Conservation (phyloP, 35 echinoderm and acorn worm species). For the Eucidaris tribuloides region DNA sequence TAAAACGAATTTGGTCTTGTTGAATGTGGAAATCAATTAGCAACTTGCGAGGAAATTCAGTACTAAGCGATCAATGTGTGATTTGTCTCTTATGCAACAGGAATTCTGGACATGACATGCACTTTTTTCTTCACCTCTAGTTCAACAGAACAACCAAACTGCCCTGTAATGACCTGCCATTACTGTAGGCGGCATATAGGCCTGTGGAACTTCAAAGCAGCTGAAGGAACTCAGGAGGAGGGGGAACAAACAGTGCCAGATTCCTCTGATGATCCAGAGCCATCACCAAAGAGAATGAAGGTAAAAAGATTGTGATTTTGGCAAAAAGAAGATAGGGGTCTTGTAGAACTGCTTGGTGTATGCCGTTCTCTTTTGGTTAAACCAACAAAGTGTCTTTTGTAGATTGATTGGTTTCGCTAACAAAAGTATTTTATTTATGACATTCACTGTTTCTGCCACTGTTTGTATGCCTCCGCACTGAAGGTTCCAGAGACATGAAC, state of each 20-base stretch:
- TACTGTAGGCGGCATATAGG: slow-evolving; percentile 62
- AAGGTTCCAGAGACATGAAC: too few species aligned
- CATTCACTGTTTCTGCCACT: too few species aligned
- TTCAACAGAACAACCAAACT: slow-evolving; percentile 21
- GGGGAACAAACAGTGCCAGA: background rate
- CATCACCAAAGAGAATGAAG: slow-evolving; percentile 60
- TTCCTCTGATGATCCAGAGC: background rate
- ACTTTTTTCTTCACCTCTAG: slow-evolving; percentile 8
- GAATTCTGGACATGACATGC: too few species aligned
- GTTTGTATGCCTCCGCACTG: too few species aligned
- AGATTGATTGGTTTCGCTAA: too few species aligned
- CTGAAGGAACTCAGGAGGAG: background rate
- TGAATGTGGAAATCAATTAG: too few species aligned
- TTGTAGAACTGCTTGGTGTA: too few species aligned
- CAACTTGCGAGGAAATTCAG: background rate
- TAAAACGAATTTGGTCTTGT: too few species aligned
- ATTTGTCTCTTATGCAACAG: background rate
- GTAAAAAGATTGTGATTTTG: slow-evolving; percentile 15
- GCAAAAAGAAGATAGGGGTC: too few species aligned
- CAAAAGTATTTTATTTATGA: too few species aligned
- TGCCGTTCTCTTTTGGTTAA: too few species aligned
- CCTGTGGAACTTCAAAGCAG: slow-evolving; percentile 62
- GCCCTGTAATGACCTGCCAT: slow-evolving; percentile 42
- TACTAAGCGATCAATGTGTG: background rate
- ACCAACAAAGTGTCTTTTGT: too few species aligned